Percentiles rank a stretch among this genome's conserved stretches.
Conservation (phyloP, 2,797 vertebrate genomes). For the Xerus rutilus region DNA sequence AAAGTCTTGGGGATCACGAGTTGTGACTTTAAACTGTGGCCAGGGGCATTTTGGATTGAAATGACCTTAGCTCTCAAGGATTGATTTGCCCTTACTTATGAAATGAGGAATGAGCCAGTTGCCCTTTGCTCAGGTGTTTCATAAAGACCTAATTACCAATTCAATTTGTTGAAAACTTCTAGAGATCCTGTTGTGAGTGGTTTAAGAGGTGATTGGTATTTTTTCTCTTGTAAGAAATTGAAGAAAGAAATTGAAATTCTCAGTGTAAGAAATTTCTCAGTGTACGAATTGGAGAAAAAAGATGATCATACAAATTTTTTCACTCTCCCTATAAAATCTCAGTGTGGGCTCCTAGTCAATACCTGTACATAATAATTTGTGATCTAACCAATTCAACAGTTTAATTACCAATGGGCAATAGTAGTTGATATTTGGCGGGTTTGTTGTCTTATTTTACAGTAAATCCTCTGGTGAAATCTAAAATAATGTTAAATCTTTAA, state of each 20-base stretch:
- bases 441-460: slow-evolving; percentile 39
- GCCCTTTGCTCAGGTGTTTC: not conserved
- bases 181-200: not conserved
- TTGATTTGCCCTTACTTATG: slow-evolving; percentile 24
- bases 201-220: not conserved
- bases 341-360: not conserved
- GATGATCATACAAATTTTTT: not conserved
- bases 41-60: not conserved
- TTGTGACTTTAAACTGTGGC: slow-evolving; percentile 13
- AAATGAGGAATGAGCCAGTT: not conserved
- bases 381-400: not conserved
- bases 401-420: not conserved
- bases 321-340: not conserved
- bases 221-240: not conserved
- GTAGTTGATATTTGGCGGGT: slow-evolving; percentile 31
- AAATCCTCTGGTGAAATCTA: not conserved
- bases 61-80: not conserved
- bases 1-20: not conserved
- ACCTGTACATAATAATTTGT: not conserved
- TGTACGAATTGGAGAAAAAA: not conserved
- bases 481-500: slow-evolving; percentile 59
- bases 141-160: slow-evolving; percentile 22
- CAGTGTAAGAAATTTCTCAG: not conserved
- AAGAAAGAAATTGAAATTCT: too few species aligned
- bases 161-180: slow-evolving; percentile 3